phyloP scores from a whole-genome alignment of 2,888 invertebrate species.

The Drosophila neonasuta region DNA sequence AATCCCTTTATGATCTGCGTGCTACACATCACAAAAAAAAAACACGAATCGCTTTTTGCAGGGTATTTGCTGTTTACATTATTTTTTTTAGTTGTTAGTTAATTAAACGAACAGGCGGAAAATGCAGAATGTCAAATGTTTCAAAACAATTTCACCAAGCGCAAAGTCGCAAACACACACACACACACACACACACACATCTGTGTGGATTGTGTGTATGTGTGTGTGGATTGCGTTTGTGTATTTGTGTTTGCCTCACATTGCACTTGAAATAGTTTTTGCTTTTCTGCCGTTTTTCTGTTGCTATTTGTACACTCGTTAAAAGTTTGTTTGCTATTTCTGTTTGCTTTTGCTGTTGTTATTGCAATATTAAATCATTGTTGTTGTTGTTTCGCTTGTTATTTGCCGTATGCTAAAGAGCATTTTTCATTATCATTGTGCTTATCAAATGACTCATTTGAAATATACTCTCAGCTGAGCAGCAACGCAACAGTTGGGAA shows the following conservation, averaged over 20 bases:
- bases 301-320: slow-evolving; percentile 28
- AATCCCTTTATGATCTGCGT: neutral
- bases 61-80: slow-evolving; percentile 21
- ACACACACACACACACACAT: neutral
- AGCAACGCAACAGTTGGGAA: slow-evolving; percentile 23
- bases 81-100: neutral
- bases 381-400: slow-evolving; percentile 1
- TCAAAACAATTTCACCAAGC: slow-evolving; percentile 51
- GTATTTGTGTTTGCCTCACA: slow-evolving; percentile 38
- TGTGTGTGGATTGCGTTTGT: slow-evolving; percentile 16
- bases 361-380: slow-evolving; percentile 1
- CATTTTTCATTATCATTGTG: slow-evolving; percentile 48
- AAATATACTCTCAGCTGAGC: slow-evolving; percentile 12
- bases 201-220: too few relatives aligned
- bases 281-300: slow-evolving; percentile 14
- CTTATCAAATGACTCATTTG: slow-evolving; percentile 71
- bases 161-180: slow-evolving; percentile 9
- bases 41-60: neutral
- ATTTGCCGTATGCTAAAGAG: slow-evolving; percentile 22
- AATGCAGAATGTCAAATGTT: slow-evolving; percentile 51
- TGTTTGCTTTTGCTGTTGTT: slow-evolving; percentile 17
- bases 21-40: neutral
- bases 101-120: slow-evolving; percentile 47
- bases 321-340: slow-evolving; percentile 39
- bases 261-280: slow-evolving; percentile 71